Percentiles rank a stretch among this genome's conserved stretches.
These are phyloP conservation scores for Prorops nasuta DNA, from an alignment of 1,140 invertebrate species.

Conservation along the genomic window DNA sequence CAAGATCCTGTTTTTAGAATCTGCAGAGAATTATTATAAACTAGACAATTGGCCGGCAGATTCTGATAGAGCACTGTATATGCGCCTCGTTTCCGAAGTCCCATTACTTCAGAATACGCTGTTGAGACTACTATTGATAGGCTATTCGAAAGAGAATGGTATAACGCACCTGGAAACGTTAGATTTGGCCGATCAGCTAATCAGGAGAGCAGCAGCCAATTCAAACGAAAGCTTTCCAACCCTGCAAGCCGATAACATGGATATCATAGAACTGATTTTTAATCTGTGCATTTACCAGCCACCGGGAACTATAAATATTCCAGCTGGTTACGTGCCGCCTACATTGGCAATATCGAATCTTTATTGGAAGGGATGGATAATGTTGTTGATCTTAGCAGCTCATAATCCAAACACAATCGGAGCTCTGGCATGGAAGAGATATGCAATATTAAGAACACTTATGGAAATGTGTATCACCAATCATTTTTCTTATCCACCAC, in stretches of 20 bases:
- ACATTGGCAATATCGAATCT: slow-evolving; percentile 84
- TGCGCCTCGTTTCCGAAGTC: slow-evolving; percentile 83
- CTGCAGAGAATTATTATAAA: slow-evolving; percentile 83
- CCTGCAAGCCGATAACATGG: slow-evolving; percentile 75
- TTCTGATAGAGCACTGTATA: slow-evolving; percentile 73
- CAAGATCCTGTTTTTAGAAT: slow-evolving; percentile 85
- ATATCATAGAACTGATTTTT: slow-evolving; percentile 87
- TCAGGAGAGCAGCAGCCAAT: slow-evolving; percentile 78
- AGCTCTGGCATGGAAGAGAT: slow-evolving; percentile 80
- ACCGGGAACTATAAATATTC: slow-evolving; percentile 88
- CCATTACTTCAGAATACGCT: slow-evolving; percentile 84
- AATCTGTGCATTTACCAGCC: slow-evolving; percentile 88
- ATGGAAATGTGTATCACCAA: slow-evolving; percentile 99
- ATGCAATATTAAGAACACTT: slow-evolving; percentile 86
- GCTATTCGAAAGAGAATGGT: slow-evolving; percentile 81
- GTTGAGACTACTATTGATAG: slow-evolving; percentile 77
- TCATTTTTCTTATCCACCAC: slow-evolving; percentile 77
- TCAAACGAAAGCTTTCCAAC: slow-evolving; percentile 66
- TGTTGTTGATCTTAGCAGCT: slow-evolving; percentile 84
- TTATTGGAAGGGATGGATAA: slow-evolving; percentile 94
- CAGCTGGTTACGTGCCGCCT: slow-evolving; percentile 81
- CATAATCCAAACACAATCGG: slow-evolving; percentile 91
- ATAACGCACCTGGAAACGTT: slow-evolving; percentile 78
- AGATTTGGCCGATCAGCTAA: slow-evolving; percentile 81
- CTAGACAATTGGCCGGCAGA: slow-evolving; percentile 94